Evolutionary conservation across 1,140 invertebrate species (phyloP).

Genomic region (Augochlora pura): DNA sequence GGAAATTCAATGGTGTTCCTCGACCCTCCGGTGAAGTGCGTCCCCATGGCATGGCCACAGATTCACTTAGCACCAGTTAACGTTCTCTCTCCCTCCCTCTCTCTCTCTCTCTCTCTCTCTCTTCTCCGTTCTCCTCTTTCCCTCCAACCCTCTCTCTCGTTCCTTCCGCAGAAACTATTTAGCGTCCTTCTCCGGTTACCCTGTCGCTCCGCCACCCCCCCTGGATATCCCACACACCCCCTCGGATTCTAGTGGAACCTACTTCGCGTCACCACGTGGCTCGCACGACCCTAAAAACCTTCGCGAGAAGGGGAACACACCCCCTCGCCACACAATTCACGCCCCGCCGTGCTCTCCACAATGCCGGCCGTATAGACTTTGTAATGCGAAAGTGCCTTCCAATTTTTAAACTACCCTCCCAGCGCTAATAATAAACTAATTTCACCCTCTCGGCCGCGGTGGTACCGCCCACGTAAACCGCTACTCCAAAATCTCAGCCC

Average conservation of each 20-base stretch:
- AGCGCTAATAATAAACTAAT: constrained; percentile 51
- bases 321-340: constrained; percentile 63
- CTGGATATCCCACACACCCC: constrained; percentile 4
- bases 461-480: no score
- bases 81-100: constrained; percentile 23
- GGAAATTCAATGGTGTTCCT: constrained; percentile 62
- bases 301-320: constrained; percentile 59
- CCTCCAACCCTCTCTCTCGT: constrained; percentile 10
- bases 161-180: constrained; percentile 43
- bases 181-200: constrained; percentile 37
- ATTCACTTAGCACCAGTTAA: constrained; percentile 74
- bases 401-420: constrained; percentile 55
- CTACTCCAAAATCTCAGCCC: no score
- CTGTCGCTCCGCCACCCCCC: not conserved
- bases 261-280: constrained; percentile 64
- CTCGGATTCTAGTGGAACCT: constrained; percentile 23
- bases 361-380: constrained; percentile 51
- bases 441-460: not conserved
- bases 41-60: constrained; percentile 67
- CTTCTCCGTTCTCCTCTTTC: no score
- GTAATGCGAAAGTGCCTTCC: constrained; percentile 60
- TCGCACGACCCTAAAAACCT: constrained; percentile 56
- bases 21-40: constrained; percentile 56
- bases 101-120: constrained; percentile 5
- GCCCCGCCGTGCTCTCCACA: constrained; percentile 58